Percentiles rank a stretch among this genome's conserved stretches.
These are phyloP conservation scores for Danio rerio DNA, from an alignment of 2,113 vertebrate species.

Conservation along the genomic window DNA sequence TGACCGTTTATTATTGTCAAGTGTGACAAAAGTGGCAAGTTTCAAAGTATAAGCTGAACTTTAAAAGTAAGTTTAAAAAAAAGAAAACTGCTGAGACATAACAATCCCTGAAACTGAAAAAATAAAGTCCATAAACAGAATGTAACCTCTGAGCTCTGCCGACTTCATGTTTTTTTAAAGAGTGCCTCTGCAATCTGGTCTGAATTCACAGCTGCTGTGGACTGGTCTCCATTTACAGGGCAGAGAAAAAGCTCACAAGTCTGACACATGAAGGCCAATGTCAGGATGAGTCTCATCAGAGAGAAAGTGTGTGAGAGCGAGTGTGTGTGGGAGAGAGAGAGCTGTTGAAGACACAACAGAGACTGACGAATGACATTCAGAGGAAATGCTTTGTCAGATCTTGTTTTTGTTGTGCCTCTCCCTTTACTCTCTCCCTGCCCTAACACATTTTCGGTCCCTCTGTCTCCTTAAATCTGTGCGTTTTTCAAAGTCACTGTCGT, in stretches of 20 bases:
- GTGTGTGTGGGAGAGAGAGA: not conserved
- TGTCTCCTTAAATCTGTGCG: not conserved
- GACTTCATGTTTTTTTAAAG: not conserved
- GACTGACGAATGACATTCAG: slow-evolving; percentile 10
- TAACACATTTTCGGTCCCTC: slow-evolving; percentile 21
- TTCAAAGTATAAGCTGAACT: not conserved
- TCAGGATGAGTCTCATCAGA: slow-evolving; percentile 26
- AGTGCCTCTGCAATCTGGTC: not conserved
- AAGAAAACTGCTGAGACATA: not conserved
- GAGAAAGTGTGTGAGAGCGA: not conserved
- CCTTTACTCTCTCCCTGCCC: slow-evolving; percentile 9
- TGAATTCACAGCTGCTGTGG: not conserved
- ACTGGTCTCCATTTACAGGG: slow-evolving; percentile 9
- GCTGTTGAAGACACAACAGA: not conserved
- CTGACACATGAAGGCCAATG: slow-evolving; percentile 33
- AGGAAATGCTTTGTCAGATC: slow-evolving; percentile 22
- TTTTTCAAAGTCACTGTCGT: slow-evolving; percentile 25
- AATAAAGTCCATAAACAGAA: not conserved
- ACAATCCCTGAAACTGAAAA: not conserved
- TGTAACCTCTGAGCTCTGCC: not conserved
- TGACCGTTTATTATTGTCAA: too few relatives aligned
- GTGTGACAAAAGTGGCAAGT: not conserved
- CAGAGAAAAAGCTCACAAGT: slow-evolving; percentile 24
- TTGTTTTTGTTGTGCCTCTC: slow-evolving; percentile 10
- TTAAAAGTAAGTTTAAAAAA: not conserved